A percentile compares a stretch with the other conserved stretches of the same genome.
phyloP scores from a whole-genome alignment of 2,797 vertebrate species.

The Dicrostonyx torquatus region DNA sequence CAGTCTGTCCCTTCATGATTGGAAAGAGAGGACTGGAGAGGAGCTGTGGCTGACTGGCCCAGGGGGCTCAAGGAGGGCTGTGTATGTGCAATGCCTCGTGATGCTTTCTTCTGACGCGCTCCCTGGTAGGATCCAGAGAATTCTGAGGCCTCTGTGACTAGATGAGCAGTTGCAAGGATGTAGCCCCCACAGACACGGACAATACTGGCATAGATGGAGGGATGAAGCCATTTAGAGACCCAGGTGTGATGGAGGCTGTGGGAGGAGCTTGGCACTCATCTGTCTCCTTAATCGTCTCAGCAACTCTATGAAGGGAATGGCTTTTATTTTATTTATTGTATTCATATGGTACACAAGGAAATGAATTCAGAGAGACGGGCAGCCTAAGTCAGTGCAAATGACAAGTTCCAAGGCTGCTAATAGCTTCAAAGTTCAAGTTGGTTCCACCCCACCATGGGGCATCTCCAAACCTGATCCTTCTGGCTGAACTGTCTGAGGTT shows the following conservation, averaged over 20 bases:
- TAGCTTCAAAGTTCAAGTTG: background rate
- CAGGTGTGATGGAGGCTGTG: rapidly evolving
- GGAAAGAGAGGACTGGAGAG: background rate
- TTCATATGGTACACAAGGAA: background rate
- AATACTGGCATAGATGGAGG: background rate
- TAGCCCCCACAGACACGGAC: too few relatives aligned
- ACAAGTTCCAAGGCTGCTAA: background rate
- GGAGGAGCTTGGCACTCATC: background rate
- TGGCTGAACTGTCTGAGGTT: background rate
- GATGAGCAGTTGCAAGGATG: background rate
- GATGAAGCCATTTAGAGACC: rapidly evolving
- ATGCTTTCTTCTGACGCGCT: rapidly evolving
- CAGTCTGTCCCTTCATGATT: background rate
- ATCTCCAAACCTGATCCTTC: background rate
- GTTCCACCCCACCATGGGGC: background rate
- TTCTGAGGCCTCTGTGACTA: background rate
- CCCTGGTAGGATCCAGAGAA: too few relatives aligned
- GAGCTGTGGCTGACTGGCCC: background rate
- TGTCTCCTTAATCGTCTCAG: background rate
- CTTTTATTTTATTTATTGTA: background rate
- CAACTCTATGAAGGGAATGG: background rate
- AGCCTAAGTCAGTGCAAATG: background rate
- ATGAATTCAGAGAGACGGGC: background rate
- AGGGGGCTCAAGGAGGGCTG: background rate
- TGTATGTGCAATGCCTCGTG: too few relatives aligned